Evolutionary conservation across 2,113 vertebrate genomes (phyloP).

Genomic region (Xenus cinereus): DNA sequence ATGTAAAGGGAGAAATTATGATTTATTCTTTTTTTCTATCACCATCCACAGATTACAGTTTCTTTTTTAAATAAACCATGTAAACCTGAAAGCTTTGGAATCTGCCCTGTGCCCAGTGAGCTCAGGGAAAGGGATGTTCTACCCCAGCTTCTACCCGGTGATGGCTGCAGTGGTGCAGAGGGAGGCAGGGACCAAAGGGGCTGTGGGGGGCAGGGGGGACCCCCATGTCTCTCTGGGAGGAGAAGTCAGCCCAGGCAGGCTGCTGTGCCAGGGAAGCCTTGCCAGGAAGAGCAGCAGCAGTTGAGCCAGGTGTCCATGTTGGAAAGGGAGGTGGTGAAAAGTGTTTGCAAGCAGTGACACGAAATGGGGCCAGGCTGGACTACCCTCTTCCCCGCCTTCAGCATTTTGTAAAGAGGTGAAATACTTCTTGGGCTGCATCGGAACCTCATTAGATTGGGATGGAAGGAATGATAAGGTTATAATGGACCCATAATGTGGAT

Average conservation of each 20-base stretch:
- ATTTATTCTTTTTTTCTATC: not conserved
- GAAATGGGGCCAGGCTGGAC: not conserved
- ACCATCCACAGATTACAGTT: not conserved
- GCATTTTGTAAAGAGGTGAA: not conserved
- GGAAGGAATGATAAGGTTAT: not conserved
- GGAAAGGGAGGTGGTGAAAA: not conserved
- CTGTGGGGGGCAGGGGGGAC: accelerated
- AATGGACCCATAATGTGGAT: not conserved
- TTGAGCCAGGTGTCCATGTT: not conserved
- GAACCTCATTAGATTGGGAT: not conserved
- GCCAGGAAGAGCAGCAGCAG: not conserved
- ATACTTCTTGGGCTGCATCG: not conserved
- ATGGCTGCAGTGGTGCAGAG: accelerated
- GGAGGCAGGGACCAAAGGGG: not conserved
- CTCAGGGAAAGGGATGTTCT: not conserved
- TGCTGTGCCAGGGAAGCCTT: not conserved
- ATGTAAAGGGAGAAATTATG: not conserved
- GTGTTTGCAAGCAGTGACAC: not conserved
- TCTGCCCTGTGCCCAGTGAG: not conserved
- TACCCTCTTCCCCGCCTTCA: not conserved
- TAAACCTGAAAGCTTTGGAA: not conserved
- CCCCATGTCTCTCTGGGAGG: not conserved
- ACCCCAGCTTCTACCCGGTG: not conserved
- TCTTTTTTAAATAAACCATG: not conserved
- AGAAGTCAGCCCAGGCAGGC: not conserved